Percentiles rank a stretch among this genome's conserved stretches.
Evolutionary conservation across 2,888 invertebrate species (phyloP).

Genomic region (Xestia c-nigrum): DNA sequence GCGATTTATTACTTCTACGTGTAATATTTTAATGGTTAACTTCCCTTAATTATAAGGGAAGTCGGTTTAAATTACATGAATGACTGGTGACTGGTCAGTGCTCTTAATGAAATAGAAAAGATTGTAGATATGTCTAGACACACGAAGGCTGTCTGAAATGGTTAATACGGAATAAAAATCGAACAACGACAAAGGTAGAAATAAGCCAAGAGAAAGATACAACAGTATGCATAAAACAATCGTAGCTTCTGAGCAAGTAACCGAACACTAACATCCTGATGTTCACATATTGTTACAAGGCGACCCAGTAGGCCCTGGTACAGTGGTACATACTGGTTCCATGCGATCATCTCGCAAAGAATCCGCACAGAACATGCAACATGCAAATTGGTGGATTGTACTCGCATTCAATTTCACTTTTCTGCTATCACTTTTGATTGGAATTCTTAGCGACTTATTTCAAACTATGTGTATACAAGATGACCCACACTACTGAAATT

Average conservation of each 20-base stretch:
- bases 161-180: constrained; percentile 3
- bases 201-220: constrained; percentile 1
- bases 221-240: constrained; percentile 25
- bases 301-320: constrained; percentile 8
- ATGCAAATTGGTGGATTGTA: constrained; percentile 45
- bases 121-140: background rate
- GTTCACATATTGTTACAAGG: constrained; percentile 46
- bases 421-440: constrained; percentile 40
- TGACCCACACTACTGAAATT: background rate
- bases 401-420: constrained; percentile 44
- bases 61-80: constrained; percentile 5
- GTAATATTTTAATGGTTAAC: constrained; percentile 1
- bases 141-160: background rate
- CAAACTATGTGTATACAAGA: background rate
- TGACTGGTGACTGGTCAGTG: background rate
- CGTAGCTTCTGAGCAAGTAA: constrained; percentile 21
- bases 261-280: constrained; percentile 35
- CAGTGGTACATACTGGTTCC: background rate
- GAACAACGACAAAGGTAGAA: background rate
- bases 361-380: constrained; percentile 43
- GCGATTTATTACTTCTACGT: constrained; percentile 24
- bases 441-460: background rate
- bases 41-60: constrained; percentile 15
- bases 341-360: constrained; percentile 24
- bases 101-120: background rate